phyloP scores from a whole-genome alignment of 2,888 invertebrate species.

The Melieria picta region DNA sequence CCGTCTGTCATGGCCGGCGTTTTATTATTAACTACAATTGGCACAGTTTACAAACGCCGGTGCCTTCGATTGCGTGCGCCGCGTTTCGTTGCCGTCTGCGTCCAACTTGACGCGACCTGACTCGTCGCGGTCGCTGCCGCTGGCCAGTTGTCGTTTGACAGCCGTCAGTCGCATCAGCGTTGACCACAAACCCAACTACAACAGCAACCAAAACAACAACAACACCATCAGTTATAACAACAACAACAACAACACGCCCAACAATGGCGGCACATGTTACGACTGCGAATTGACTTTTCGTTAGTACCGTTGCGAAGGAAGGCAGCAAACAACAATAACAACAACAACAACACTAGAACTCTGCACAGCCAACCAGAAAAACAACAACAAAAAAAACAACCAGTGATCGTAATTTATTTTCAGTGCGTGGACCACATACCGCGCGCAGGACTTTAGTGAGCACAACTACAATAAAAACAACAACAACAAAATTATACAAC shows the following conservation, averaged over 20 bases:
- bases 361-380: neutral
- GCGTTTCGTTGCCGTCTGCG: too few species aligned
- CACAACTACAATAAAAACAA: neutral
- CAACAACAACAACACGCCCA: neutral
- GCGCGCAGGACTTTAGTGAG: slow-evolving; percentile 19
- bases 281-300: slow-evolving; percentile 30
- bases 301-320: slow-evolving; percentile 22
- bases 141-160: too few species aligned
- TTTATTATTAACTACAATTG: too few species aligned
- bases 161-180: too few species aligned
- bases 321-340: neutral
- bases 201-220: neutral
- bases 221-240: slow-evolving; percentile 7
- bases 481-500: neutral
- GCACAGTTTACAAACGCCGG: too few species aligned
- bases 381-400: neutral
- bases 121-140: too few species aligned
- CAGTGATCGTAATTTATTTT: slow-evolving; percentile 29
- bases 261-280: slow-evolving; percentile 21
- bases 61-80: too few species aligned
- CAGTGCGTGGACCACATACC: slow-evolving; percentile 39
- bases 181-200: too few species aligned
- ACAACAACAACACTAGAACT: neutral
- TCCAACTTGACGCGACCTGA: too few species aligned
- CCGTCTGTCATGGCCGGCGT: too few species aligned